A percentile compares a stretch with the other conserved stretches of the same genome.
These are phyloP conservation scores for Cecidostiba fungosa DNA, from an alignment of 2,888 invertebrate genomes.

Conservation along the genomic window DNA sequence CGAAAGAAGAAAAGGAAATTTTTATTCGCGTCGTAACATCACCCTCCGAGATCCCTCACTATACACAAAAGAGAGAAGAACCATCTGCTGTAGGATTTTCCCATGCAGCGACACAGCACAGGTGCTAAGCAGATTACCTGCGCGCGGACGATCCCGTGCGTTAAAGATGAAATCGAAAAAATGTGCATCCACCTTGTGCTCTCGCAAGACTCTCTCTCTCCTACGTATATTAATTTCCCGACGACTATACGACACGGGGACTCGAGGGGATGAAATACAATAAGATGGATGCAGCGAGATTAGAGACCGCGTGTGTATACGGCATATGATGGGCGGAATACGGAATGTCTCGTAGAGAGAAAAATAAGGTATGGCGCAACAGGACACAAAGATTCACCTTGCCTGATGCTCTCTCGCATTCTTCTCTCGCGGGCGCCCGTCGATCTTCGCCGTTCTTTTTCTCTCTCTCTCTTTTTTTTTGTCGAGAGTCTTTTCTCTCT, in stretches of 20 bases:
- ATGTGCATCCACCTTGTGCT: background rate
- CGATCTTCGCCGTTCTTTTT: constrained; percentile 9
- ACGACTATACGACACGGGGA: background rate
- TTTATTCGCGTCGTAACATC: constrained; percentile 29
- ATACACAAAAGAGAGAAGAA: background rate
- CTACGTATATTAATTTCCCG: constrained; percentile 26
- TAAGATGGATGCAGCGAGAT: constrained; percentile 50
- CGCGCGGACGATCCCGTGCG: background rate
- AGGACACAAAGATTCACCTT: constrained; percentile 73
- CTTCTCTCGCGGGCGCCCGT: constrained; percentile 25
- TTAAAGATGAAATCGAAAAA: constrained; percentile 20
- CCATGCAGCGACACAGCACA: constrained; percentile 38
- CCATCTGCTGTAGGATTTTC: constrained; percentile 21
- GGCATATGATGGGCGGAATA: constrained; percentile 28
- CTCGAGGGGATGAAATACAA: constrained; percentile 49
- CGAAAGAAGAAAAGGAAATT: background rate
- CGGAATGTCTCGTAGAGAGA: constrained; percentile 49
- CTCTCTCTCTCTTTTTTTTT: background rate
- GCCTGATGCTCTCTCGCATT: constrained; percentile 62
- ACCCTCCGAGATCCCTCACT: background rate
- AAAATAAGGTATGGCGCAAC: constrained; percentile 68
- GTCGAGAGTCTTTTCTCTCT: background rate
- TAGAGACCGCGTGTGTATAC: constrained; percentile 12
- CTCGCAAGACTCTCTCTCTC: background rate
- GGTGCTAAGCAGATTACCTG: constrained; percentile 52